Base-by-base conservation (phyloP, 2,113 vertebrate genomes). In the Hemicordylus capensis region DNA sequence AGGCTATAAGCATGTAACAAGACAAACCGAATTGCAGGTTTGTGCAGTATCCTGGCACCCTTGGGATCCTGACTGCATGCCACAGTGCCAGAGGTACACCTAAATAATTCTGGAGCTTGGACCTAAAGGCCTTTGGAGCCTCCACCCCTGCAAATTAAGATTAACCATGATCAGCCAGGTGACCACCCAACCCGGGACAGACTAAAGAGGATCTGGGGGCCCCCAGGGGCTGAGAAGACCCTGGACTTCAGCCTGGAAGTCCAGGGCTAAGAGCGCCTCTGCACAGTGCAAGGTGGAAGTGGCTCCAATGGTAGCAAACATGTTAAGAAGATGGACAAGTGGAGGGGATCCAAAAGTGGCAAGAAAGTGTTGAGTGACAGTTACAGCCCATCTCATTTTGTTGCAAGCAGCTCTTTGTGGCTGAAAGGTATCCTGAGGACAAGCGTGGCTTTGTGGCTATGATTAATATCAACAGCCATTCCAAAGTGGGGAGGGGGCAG, bases 381-480 rank as follows among this genome's bases (percentile, higher is more conserved):
- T 24, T 66, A 42, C 67, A 56, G 24, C 63, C 11, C 70, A 15
- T 56, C 3, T 44, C 7, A 3, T 85, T 92, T 85, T 81, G 80
- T 61, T 88, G 78, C 89, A 80, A 90, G 84, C 88, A 85, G 64
- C 70, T 84, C 80, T 73, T 85, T 86, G 86, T 87, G 87, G 84
- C 80, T 91, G 76, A 69, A 83, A 1, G 31, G 83, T 92, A 86
- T 88, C 87, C 86, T 1, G 73, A 93, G 91, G 91, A 93, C 89
- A 92, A 84, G 89, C 84, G 92, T 86, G 83, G 91, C 92, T 93
- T 93, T 83, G 78, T 80, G 93, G 88, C 82, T 54, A 84, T 31
- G 90, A 93, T 94, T 87, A 86, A 80, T 86, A 93, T 93, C 91
- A 92, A 85, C 86, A 86, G 89, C 89, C 91, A 93, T 91, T 94